These are phyloP conservation scores for Pterophyllum scalare DNA, from an alignment of 2,113 vertebrate genomes.

Conservation along the genomic window DNA sequence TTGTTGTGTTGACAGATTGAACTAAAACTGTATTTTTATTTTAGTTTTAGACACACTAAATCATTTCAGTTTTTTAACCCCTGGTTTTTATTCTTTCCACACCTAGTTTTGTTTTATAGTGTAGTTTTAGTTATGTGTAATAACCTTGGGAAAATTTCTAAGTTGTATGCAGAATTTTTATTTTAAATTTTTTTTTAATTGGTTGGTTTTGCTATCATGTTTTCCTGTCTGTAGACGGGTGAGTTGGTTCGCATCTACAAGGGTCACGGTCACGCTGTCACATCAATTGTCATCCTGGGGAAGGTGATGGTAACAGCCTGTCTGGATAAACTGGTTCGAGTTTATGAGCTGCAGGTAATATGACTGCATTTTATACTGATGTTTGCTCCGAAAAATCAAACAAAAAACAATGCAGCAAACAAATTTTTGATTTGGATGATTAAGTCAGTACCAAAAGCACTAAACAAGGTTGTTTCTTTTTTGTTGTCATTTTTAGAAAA, in stretches of 20 bases:
- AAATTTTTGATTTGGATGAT: not conserved
- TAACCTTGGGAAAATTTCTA: not conserved
- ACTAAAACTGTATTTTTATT: no score
- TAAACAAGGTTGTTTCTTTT: not conserved
- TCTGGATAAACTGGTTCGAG: constrained; percentile 93
- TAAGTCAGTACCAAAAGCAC: not conserved
- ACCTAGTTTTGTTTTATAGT: not conserved
- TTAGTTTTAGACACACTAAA: rapidly evolving
- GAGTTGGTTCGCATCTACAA: constrained; percentile 94
- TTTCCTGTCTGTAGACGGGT: constrained; percentile 83
- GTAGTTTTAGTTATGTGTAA: not conserved
- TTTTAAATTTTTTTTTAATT: not conserved
- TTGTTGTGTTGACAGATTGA: no score
- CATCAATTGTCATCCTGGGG: constrained; percentile 91
- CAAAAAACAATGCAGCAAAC: not conserved
- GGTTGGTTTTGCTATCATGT: not conserved
- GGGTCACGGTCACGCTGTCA: constrained; percentile 93
- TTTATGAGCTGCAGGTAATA: constrained; percentile 93
- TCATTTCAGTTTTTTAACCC: not conserved
- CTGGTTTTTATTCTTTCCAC: not conserved
- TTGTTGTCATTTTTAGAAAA: not conserved
- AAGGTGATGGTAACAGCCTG: constrained; percentile 97
- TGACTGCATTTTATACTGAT: not conserved
- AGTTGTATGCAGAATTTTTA: not conserved
- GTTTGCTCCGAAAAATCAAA: not conserved